Conservation (phyloP, 2,888 invertebrate species). For the Volucella inanis region DNA sequence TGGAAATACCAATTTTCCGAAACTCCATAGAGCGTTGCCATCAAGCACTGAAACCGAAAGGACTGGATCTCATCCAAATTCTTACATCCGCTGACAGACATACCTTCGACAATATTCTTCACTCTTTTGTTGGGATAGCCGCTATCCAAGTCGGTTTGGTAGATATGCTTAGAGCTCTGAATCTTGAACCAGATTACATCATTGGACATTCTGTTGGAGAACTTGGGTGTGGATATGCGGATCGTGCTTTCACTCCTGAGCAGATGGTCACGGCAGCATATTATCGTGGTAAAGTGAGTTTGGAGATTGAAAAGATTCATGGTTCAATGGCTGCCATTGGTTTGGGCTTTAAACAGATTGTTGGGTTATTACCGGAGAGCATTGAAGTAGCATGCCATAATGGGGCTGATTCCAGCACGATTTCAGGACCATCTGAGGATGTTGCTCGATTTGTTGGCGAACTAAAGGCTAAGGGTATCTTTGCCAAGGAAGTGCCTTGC, state of each 20-base stretch:
- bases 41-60: slow-evolving; percentile 85
- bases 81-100: slow-evolving; percentile 86
- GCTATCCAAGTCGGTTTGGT: slow-evolving; percentile 87
- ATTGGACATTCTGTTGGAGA: slow-evolving; percentile 97
- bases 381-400: slow-evolving; percentile 96
- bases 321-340: slow-evolving; percentile 96
- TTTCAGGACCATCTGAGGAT: slow-evolving; percentile 91
- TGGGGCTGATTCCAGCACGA: slow-evolving; percentile 92
- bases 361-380: slow-evolving; percentile 87
- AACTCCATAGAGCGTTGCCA: slow-evolving; percentile 87
- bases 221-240: slow-evolving; percentile 97
- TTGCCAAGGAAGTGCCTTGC: slow-evolving; percentile 92
- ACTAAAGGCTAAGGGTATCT: slow-evolving; percentile 88
- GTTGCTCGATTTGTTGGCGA: slow-evolving; percentile 87
- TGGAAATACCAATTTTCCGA: slow-evolving; percentile 89
- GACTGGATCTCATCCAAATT: slow-evolving; percentile 86
- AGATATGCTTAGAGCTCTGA: slow-evolving; percentile 86
- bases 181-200: slow-evolving; percentile 88
- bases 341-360: slow-evolving; percentile 85
- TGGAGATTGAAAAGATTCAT: slow-evolving; percentile 87
- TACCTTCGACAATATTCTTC: slow-evolving; percentile 86
- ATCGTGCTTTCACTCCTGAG: slow-evolving; percentile 93
- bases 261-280: slow-evolving; percentile 94
- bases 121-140: slow-evolving; percentile 90
- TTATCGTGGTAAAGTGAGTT: slow-evolving; percentile 90